Conservation (phyloP, 2,113 vertebrate species). For the Ceyx margarethae region DNA sequence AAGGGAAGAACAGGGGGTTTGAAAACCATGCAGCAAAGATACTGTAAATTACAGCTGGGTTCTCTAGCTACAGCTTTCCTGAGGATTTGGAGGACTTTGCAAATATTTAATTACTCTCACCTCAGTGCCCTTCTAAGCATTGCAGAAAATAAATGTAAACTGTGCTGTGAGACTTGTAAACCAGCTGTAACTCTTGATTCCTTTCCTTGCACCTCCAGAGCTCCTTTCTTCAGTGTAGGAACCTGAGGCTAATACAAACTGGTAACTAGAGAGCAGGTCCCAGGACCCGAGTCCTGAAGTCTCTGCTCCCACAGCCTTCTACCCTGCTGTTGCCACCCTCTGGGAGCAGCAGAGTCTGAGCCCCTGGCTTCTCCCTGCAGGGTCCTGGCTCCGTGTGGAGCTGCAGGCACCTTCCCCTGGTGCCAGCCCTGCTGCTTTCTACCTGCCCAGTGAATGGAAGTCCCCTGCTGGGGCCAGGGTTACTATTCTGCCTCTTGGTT, state of each 20-base stretch:
- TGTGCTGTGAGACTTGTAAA: neutral
- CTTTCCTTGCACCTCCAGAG: neutral
- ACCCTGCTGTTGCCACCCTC: neutral
- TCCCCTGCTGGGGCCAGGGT: neutral
- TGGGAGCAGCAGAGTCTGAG: neutral
- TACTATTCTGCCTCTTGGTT: neutral
- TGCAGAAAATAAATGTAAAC: slow-evolving; percentile 20
- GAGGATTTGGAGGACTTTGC: neutral
- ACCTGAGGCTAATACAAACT: neutral
- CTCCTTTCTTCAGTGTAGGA: neutral
- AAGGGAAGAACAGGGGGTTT: neutral
- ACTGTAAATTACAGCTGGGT: neutral
- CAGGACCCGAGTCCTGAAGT: neutral
- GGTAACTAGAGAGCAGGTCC: neutral
- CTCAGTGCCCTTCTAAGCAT: neutral
- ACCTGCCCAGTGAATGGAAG: neutral
- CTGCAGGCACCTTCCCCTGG: neutral
- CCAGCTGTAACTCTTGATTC: neutral
- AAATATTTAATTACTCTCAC: slow-evolving; percentile 25
- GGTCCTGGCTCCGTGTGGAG: neutral
- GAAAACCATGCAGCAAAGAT: neutral
- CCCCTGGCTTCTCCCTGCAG: neutral
- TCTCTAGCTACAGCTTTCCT: neutral
- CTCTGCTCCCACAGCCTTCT: neutral
- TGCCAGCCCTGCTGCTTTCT: neutral